A percentile compares a stretch with the other conserved stretches of the same genome.
These are phyloP conservation scores for Maconellicoccus hirsutus DNA, from an alignment of 1,140 invertebrate genomes.

Conservation along the genomic window DNA sequence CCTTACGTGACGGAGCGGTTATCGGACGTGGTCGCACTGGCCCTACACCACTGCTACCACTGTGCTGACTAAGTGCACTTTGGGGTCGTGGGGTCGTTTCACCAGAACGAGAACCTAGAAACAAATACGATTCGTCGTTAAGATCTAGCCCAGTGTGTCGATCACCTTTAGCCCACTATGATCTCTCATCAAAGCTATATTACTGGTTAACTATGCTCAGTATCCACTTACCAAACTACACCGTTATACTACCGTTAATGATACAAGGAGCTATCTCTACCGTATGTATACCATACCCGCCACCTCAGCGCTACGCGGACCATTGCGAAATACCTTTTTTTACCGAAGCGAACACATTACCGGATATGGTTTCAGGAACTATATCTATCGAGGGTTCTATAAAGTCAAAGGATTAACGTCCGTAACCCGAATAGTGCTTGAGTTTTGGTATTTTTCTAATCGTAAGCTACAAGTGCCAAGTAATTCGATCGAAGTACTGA, in stretches of 20 bases:
- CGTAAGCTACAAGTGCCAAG: too few species aligned
- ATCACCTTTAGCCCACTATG: background rate
- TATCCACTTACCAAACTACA: background rate
- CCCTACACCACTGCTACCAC: constrained; percentile 41
- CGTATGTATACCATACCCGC: background rate
- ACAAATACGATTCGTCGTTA: background rate
- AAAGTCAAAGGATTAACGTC: too few species aligned
- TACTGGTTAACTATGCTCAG: background rate
- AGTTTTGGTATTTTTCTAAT: too few species aligned
- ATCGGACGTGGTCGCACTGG: constrained; percentile 30
- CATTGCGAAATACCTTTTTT: too few species aligned
- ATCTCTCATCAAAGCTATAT: background rate
- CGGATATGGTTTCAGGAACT: too few species aligned
- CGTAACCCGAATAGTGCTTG: too few species aligned
- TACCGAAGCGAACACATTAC: too few species aligned
- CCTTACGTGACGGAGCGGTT: constrained; percentile 42
- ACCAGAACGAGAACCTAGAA: constrained; percentile 49
- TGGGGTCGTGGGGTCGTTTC: constrained; percentile 58
- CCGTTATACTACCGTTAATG: background rate
- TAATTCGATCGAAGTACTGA: too few species aligned
- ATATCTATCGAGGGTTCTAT: too few species aligned
- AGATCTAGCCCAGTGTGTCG: background rate
- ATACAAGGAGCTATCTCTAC: constrained; percentile 4
- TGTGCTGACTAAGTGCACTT: constrained; percentile 63
- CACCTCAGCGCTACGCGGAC: constrained; percentile 10